phyloP scores from a whole-genome alignment of 1,140 invertebrate species.

The Scaptomyza hsui region DNA sequence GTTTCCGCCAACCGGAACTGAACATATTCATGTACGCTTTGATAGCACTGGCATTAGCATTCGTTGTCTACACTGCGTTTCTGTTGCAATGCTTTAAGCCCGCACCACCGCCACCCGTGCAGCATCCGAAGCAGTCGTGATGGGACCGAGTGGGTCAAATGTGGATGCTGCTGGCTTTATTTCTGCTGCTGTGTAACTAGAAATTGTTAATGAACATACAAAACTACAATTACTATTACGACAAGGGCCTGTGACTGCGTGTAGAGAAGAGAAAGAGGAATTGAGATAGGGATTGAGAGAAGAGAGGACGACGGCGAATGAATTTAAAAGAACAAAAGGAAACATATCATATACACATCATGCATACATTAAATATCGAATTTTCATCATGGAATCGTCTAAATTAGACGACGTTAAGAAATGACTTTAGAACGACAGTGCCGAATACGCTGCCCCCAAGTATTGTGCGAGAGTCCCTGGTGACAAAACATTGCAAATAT shows the following conservation, averaged over 20 bases:
- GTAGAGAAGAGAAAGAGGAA: conserved; percentile 21
- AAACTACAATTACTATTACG: conserved; percentile 39
- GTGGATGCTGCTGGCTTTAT: conserved; percentile 9
- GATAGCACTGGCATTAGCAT: conserved; percentile 92
- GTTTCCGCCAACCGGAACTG: conserved; percentile 95
- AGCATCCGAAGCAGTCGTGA: conserved; percentile 83
- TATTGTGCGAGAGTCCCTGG: conserved; percentile 39
- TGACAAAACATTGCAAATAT: conserved; percentile 45
- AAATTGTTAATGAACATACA: conserved; percentile 36
- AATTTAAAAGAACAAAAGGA: conserved; percentile 37
- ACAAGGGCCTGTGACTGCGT: conserved; percentile 36
- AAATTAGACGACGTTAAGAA: conserved; percentile 74
- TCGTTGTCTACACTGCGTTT: conserved; percentile 95
- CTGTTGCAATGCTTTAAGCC: conserved; percentile 94
- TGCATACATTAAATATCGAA: conserved; percentile 34
- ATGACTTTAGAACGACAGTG: conserved; percentile 33
- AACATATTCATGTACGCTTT: conserved; percentile 98
- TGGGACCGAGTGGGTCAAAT: conserved; percentile 3
- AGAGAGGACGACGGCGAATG: conserved; percentile 37
- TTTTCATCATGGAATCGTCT: conserved; percentile 69
- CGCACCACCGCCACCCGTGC: conserved; percentile 85
- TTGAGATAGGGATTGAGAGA: neutral
- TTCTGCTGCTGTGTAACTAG: conserved; percentile 16
- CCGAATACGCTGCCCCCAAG: conserved; percentile 40
- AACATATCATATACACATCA: conserved; percentile 20